Percentiles rank a stretch among this genome's conserved stretches.
phyloP scores from a whole-genome alignment of 2,797 vertebrate genomes.

The Arvicola amphibius region DNA sequence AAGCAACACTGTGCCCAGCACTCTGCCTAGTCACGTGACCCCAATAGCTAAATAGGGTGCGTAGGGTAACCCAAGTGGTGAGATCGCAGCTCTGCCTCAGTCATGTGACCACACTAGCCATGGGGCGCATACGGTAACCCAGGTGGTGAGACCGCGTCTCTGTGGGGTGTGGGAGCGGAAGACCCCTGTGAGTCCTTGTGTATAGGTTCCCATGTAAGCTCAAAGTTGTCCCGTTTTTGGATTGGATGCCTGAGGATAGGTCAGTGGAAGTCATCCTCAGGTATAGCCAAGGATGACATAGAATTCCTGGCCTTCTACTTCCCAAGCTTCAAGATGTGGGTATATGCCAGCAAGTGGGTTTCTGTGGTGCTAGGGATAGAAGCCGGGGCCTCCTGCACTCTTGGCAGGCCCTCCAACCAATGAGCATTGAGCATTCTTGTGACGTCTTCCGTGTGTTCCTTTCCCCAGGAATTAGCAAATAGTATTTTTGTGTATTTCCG shows the following conservation, averaged over 20 bases:
- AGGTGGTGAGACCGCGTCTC: background rate
- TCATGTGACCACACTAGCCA: too few species aligned
- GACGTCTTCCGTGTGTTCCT: background rate
- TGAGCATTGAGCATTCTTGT: background rate
- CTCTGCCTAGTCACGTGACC: background rate
- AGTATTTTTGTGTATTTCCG: background rate
- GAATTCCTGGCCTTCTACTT: background rate
- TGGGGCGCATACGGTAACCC: background rate
- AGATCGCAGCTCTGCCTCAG: background rate
- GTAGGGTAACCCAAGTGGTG: background rate
- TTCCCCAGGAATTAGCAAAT: slow-evolving; percentile 10
- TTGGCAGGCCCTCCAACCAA: background rate
- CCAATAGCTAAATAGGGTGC: background rate
- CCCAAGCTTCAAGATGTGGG: background rate
- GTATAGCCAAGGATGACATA: background rate
- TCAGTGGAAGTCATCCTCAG: background rate
- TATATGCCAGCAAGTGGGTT: background rate
- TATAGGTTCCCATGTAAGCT: background rate
- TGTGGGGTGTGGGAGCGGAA: background rate
- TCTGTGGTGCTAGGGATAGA: background rate
- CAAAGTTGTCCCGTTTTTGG: background rate
- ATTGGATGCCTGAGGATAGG: background rate
- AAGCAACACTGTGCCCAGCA: background rate
- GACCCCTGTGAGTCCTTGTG: background rate
- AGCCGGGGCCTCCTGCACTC: background rate